Percentiles rank a stretch among this genome's conserved stretches.
Evolutionary conservation across 1,140 invertebrate species (phyloP).

Genomic region (Neodiprion virginianus): DNA sequence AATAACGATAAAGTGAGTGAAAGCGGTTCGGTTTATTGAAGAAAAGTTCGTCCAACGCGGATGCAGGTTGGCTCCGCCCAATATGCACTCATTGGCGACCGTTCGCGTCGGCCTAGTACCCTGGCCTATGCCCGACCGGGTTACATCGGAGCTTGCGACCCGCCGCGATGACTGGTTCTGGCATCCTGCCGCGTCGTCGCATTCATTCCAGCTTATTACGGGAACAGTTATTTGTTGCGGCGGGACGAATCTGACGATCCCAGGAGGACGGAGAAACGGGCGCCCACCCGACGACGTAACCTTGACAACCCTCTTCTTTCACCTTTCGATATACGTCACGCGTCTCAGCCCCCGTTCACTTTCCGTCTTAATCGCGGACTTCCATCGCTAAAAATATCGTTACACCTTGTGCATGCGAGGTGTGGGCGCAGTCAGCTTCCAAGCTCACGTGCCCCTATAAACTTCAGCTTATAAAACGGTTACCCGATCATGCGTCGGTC

Average conservation of each 20-base stretch:
- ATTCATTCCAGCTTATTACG: constrained; percentile 25
- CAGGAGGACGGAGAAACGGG: constrained; percentile 16
- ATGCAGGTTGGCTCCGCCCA: constrained; percentile 50
- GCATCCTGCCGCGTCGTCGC: constrained; percentile 59
- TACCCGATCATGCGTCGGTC: background rate
- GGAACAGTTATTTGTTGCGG: constrained; percentile 49
- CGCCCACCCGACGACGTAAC: constrained; percentile 17
- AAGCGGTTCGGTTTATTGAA: background rate
- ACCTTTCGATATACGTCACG: too few species aligned
- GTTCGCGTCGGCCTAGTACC: constrained; percentile 56
- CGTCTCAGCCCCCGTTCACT: too few species aligned
- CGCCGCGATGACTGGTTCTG: constrained; percentile 42
- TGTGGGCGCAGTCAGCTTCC: background rate
- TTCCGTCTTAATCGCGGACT: too few species aligned
- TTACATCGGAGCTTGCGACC: constrained; percentile 37
- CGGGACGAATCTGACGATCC: constrained; percentile 30
- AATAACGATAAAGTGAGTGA: background rate
- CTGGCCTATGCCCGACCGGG: constrained; percentile 48
- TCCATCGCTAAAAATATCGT: too few species aligned
- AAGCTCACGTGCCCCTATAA: background rate
- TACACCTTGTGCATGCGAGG: too few species aligned
- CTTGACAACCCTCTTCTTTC: background rate
- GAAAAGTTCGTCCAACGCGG: constrained; percentile 29
- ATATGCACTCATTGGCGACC: constrained; percentile 59
- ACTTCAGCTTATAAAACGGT: background rate